Evolutionary conservation across 2,888 invertebrate species (phyloP), one percentile per base, ranked within the genome.

Genomic region (Tanaodytes sp.): DNA sequence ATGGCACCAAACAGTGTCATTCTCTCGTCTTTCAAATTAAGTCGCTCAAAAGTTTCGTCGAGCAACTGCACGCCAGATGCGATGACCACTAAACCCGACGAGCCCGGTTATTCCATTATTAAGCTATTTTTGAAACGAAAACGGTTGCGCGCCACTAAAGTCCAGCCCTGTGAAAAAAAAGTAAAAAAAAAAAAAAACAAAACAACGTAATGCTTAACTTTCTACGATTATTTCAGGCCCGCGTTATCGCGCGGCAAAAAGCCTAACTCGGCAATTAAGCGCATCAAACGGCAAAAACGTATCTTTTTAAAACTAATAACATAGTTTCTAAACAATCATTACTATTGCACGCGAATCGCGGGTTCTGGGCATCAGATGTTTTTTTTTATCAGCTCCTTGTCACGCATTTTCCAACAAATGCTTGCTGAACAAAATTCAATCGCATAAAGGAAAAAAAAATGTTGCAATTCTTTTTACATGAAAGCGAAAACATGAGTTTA

Each of bases 251-350:
- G n/a, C n/a, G n/a, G n/a, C n/a, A 45, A 46, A 49, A 52, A 42
- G 42, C 33, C 6, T 30, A 52, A 52, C 45, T 37, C 33, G n/a
- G 19, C 48, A 52, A 45, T 36, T 61, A 52, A 54, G 11, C 20
- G 31, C 31, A 20, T 33, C 49, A 3, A 62, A 52, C 14, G 19
- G 18, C 31, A 40, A 40, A 52, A 42, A 36, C 31, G 18, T 48
- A 27, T 30, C 48, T 46, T 58, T 37, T 16, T 27, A 18, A 61
- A 62, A 54, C 16, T 55, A 64, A 64, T 64, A 49, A 42, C 20
- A 55, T 27, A 43, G 49, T 64, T 64, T 64, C 63, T 64, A 55
- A 64, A 57, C 37, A 55, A 43, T 43, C 48, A 59, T 61, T 36
- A 49, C 37, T 8, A 6, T 57, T 43, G 27, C 43, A 48, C 58